Percentiles rank a stretch among this genome's conserved stretches.
Conservation (phyloP, 53 echinoderm and acorn worm species). For the Crossaster papposus region DNA sequence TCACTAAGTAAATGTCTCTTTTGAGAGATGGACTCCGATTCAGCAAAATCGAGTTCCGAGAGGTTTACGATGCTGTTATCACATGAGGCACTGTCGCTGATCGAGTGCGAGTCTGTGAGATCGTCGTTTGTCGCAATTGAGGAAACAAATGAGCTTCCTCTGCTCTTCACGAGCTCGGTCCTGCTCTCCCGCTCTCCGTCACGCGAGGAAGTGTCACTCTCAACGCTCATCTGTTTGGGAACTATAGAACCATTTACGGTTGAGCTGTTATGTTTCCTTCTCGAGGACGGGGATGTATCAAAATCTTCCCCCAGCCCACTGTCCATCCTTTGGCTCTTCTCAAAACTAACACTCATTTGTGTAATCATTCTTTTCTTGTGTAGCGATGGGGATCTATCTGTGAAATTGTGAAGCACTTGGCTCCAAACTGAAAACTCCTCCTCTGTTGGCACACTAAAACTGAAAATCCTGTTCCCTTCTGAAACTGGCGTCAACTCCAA, state of each 20-base stretch:
- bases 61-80: slow-evolving; percentile 29
- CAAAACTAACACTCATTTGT: slow-evolving; percentile 13
- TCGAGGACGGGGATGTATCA: not conserved
- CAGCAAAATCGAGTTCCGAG: slow-evolving; percentile 27
- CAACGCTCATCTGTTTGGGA: not conserved
- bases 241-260: not conserved
- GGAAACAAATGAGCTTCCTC: slow-evolving; percentile 43
- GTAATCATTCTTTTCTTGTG: not conserved
- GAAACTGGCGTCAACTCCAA: slow-evolving; percentile 13
- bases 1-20: slow-evolving; percentile 36
- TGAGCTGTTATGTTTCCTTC: not conserved
- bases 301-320: slow-evolving; percentile 67
- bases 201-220: not conserved
- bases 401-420: not conserved
- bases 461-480: not conserved
- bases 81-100: slow-evolving; percentile 36
- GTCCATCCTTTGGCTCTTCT: slow-evolving; percentile 45
- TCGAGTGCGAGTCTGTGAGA: slow-evolving; percentile 28
- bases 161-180: slow-evolving; percentile 14
- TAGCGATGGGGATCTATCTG: not conserved
- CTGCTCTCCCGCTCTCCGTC: not conserved
- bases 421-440: slow-evolving; percentile 36
- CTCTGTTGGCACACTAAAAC: slow-evolving; percentile 23
- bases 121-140: slow-evolving; percentile 19
- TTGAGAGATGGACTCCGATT: not conserved